These are phyloP conservation scores for Gymnothorax reevesii DNA, from an alignment of 2,797 vertebrate genomes.

Conservation along the genomic window DNA sequence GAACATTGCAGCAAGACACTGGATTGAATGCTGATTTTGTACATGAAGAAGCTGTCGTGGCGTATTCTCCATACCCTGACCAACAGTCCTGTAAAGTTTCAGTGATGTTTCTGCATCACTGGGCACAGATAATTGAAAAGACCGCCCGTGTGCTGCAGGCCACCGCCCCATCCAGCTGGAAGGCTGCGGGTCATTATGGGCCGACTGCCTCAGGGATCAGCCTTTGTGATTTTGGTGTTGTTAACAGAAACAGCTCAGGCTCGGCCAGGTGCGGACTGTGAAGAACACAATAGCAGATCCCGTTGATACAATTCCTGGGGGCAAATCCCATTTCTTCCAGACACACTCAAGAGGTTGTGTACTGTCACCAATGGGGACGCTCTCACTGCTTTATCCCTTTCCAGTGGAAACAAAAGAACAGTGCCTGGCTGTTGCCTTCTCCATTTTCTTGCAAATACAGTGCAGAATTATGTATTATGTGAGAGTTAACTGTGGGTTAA, in stretches of 20 bases:
- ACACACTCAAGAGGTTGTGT: constrained; percentile 1
- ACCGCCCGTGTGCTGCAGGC: background rate
- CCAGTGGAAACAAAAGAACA: constrained; percentile 2
- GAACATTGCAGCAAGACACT: background rate
- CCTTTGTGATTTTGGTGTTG: constrained; percentile 9
- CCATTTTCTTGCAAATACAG: constrained; percentile 1
- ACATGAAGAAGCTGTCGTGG: background rate
- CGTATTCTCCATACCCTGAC: background rate
- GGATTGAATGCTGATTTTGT: background rate
- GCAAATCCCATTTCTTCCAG: background rate
- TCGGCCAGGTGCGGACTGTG: background rate
- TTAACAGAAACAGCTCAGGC: background rate
- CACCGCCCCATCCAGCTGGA: background rate
- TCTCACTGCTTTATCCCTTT: background rate
- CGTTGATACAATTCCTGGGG: background rate
- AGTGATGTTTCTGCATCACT: background rate
- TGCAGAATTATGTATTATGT: constrained; percentile 7
- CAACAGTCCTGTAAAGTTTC: background rate
- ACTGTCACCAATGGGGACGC: background rate
- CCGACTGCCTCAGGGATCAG: background rate
- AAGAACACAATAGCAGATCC: background rate
- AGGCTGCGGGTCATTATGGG: background rate
- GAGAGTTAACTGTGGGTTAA: constrained; percentile 35
- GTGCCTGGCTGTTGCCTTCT: background rate
- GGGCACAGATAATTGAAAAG: background rate